phyloP scores from a whole-genome alignment of 2,113 vertebrate species.

The Brienomyrus brachyistius region DNA sequence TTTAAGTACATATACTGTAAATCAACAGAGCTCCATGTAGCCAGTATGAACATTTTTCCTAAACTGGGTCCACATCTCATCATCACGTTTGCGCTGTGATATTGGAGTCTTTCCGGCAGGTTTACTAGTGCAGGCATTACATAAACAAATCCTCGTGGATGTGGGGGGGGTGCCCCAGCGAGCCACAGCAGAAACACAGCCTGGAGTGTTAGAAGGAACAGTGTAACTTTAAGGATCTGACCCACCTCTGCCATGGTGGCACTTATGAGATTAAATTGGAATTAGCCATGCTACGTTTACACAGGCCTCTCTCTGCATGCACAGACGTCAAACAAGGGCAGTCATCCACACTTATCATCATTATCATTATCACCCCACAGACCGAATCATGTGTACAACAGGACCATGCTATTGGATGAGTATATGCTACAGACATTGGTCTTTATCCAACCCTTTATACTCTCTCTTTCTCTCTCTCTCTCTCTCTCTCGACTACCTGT shows the following conservation, averaged over 20 bases:
- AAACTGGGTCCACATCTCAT: constrained; percentile 62
- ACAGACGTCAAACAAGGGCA: constrained; percentile 20
- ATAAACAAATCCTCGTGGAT: constrained; percentile 54
- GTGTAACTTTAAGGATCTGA: constrained; percentile 26
- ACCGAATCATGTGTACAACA: constrained; percentile 24
- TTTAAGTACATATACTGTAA: constrained; percentile 69
- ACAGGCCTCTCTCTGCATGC: constrained; percentile 36
- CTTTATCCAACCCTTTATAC: not conserved
- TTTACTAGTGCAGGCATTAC: constrained; percentile 54
- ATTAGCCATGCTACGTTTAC: constrained; percentile 55
- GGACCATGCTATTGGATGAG: not conserved
- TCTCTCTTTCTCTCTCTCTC: not conserved
- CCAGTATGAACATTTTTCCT: constrained; percentile 60
- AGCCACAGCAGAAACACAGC: not conserved
- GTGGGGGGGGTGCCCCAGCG: not conserved
- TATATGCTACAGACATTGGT: not conserved
- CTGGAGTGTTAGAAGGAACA: not conserved
- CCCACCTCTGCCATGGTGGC: constrained; percentile 39
- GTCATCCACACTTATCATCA: constrained; percentile 23
- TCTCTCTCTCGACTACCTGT: not conserved
- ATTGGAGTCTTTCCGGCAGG: constrained; percentile 47
- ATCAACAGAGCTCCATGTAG: constrained; percentile 57
- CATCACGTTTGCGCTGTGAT: constrained; percentile 58
- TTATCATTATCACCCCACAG: constrained; percentile 6
- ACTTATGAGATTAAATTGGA: constrained; percentile 63